Evolutionary conservation across 2,797 vertebrate genomes (phyloP), one percentile per base, ranked within the genome.

Genomic region (Chiroxiphia lanceolata): DNA sequence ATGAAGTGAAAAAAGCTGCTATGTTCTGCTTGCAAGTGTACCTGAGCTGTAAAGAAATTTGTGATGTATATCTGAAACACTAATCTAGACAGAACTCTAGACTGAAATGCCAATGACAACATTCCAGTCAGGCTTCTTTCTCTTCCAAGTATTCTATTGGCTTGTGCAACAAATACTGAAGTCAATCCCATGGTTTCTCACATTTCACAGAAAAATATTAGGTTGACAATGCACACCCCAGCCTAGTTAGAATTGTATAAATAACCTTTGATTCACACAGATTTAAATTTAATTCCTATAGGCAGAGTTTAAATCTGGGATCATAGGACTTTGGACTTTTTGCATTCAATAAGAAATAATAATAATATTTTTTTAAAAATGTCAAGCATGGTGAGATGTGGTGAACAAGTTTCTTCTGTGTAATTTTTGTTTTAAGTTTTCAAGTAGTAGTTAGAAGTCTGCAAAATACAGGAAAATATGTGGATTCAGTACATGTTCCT

Each of bases 1-100:
- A 88, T 79, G 77, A 93, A 94, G 85, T 94, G 79, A 89, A 90
- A 94, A 81, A 80, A 79, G 63, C 74, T 91, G 31, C 17, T 68
- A 15, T 61, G 27, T 71, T 95, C 56, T 68, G 33, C 75, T 87
- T 84, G 40, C 36, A 56, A 74, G 33, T 53, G 40, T 60, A 78
- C 26, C 70, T 78, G 92, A 86, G 81, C 65, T 81, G 47, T 78
- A 93, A 88, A 69, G 48, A 90, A 89, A 78, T 40, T 42, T 78
- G 53, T 75, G 42, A 75, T 22, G 7, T 36, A 47, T 36, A 69
- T 47, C 38, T 76, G 80, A 86, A 93, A 57, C 16, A 36, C 11
- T 26, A 53, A 79, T 63, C 47, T 68, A 42, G 64, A 79, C 6
- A 64, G 65, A 83, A 91, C 83, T 83, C 29, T 44, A 56, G 40